Conservation (phyloP, 1,140 invertebrate species). For the Maniola jurtina region DNA sequence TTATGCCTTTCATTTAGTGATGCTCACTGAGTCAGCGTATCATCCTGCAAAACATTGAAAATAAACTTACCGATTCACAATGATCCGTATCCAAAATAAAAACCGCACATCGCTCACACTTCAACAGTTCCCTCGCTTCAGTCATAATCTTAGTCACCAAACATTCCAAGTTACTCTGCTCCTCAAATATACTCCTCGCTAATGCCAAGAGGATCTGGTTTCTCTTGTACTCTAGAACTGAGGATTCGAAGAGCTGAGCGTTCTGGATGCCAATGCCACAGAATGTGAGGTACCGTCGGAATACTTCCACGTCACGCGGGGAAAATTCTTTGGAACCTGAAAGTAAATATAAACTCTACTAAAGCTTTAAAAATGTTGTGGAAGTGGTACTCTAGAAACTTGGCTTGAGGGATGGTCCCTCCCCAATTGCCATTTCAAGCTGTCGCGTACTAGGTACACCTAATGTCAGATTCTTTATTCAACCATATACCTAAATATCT, state of each 20-base stretch:
- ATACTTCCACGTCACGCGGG: slow-evolving; percentile 92
- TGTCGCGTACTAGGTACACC: no score
- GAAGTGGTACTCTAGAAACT: no score
- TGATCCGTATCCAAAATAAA: slow-evolving; percentile 92
- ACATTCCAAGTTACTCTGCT: slow-evolving; percentile 94
- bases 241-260: slow-evolving; percentile 96
- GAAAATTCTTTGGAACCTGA: slow-evolving; percentile 89
- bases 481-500: no score
- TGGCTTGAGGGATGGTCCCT: no score
- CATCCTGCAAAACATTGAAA: not conserved
- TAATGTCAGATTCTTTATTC: no score
- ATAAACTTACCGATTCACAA: slow-evolving; percentile 87
- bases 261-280: slow-evolving; percentile 98
- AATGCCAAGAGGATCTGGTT: slow-evolving; percentile 95
- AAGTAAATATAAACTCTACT: slow-evolving; percentile 6
- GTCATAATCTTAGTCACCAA: slow-evolving; percentile 98
- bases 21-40: no score
- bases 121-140: slow-evolving; percentile 93
- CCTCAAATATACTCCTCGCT: slow-evolving; percentile 93
- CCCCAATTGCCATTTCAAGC: no score
- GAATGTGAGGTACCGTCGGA: slow-evolving; percentile 94
- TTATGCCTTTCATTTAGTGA: no score
- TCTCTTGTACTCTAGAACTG: slow-evolving; percentile 93
- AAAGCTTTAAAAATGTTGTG: not conserved
- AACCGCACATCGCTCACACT: slow-evolving; percentile 95